A percentile compares a stretch with the other conserved stretches of the same genome.
Evolutionary conservation across 1,140 invertebrate genomes (phyloP).

Genomic region (Cyrtorhinus lividipennis): DNA sequence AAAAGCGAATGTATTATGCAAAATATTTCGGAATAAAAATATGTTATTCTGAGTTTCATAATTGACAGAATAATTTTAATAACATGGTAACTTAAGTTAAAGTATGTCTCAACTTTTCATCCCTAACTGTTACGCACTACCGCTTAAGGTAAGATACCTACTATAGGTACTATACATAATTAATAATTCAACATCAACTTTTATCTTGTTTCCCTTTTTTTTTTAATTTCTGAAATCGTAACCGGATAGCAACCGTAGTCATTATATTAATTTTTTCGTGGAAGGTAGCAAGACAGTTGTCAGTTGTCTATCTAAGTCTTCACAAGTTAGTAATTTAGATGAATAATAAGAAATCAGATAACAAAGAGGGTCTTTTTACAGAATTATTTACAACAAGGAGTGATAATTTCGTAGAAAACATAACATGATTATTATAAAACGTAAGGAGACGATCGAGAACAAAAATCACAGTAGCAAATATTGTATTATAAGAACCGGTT

Average conservation of each 20-base stretch:
- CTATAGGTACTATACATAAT: not conserved
- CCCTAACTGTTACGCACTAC: not conserved
- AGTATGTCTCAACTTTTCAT: not conserved
- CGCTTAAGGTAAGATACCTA: too few species aligned
- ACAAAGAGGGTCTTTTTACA: too few species aligned
- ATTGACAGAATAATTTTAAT: slow-evolving; percentile 1
- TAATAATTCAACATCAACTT: not conserved
- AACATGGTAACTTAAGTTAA: not conserved
- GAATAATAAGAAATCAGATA: too few species aligned
- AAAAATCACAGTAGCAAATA: not conserved
- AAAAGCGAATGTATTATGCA: not conserved
- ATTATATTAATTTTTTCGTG: not conserved
- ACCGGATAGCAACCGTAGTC: not conserved
- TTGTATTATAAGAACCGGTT: not conserved
- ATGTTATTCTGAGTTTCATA: slow-evolving; percentile 4
- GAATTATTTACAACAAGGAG: too few species aligned
- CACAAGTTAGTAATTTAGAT: too few species aligned
- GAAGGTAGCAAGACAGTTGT: slow-evolving; percentile 3
- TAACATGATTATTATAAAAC: too few species aligned
- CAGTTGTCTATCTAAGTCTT: too few species aligned
- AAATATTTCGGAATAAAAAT: slow-evolving; percentile 7
- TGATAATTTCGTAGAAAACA: too few species aligned
- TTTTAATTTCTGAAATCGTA: too few species aligned
- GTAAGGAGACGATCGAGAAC: too few species aligned
- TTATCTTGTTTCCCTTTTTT: not conserved